Percentiles rank a stretch among this genome's conserved stretches.
phyloP scores from a whole-genome alignment of 2,888 invertebrate species.

The Glaucopsyche alexis region DNA sequence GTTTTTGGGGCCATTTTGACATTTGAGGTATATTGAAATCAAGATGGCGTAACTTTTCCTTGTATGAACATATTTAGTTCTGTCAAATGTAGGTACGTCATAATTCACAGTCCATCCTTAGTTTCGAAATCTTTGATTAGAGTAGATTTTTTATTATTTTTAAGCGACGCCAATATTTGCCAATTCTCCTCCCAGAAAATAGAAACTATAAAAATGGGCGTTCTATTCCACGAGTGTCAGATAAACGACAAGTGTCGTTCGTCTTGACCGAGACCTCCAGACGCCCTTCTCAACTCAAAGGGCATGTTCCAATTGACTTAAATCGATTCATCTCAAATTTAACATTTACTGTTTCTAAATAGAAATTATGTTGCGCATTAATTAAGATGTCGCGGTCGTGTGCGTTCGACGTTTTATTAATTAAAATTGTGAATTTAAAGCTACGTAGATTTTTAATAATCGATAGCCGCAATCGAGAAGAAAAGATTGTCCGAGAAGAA shows the following conservation, averaged over 20 bases:
- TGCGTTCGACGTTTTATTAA: background rate
- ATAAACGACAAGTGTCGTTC: slow-evolving; percentile 63
- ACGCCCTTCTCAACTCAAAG: slow-evolving; percentile 52
- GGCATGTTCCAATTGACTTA: background rate
- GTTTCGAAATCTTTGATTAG: too few relatives aligned
- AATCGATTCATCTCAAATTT: slow-evolving; percentile 11
- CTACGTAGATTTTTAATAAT: background rate
- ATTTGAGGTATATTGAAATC: too few relatives aligned
- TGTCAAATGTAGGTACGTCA: too few relatives aligned
- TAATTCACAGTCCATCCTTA: too few relatives aligned
- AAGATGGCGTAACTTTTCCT: too few relatives aligned
- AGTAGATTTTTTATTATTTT: too few relatives aligned
- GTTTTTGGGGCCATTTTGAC: too few relatives aligned
- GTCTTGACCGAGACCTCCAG: slow-evolving; percentile 61
- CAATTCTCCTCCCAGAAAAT: background rate
- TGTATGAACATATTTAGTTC: too few relatives aligned
- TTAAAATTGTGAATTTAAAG: background rate
- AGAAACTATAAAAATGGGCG: slow-evolving; percentile 4
- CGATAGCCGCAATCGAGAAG: background rate
- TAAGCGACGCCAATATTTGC: background rate
- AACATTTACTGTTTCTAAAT: background rate
- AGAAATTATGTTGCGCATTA: background rate
- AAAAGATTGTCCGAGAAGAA: background rate
- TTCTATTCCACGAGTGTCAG: slow-evolving; percentile 37
- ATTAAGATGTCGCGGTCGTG: background rate